phyloP scores from a whole-genome alignment of 2,113 vertebrate genomes.

The Nothoprocta perdicaria region DNA sequence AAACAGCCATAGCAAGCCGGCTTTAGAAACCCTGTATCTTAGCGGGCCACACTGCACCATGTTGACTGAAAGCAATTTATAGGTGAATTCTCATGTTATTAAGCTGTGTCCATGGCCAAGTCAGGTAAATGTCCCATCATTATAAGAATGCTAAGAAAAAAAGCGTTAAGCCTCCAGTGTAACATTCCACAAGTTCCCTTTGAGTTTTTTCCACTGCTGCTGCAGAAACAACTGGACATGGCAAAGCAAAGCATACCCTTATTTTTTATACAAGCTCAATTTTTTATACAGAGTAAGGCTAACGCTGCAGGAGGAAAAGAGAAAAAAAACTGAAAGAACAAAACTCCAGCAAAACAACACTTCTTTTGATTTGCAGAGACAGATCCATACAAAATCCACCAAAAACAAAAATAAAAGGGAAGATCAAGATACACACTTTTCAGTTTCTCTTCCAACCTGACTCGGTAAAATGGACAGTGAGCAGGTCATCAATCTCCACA shows the following conservation, averaged over 20 bases:
- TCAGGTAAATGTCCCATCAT: background rate
- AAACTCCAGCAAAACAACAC: too few relatives aligned
- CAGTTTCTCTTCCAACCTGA: background rate
- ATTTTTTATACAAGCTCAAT: background rate
- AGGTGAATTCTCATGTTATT: background rate
- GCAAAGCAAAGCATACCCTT: too few relatives aligned
- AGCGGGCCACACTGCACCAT: background rate
- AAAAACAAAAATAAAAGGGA: background rate
- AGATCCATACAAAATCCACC: background rate
- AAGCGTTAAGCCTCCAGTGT: background rate
- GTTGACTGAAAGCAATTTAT: background rate
- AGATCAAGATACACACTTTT: background rate
- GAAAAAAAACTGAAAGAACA: too few relatives aligned
- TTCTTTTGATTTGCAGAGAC: background rate
- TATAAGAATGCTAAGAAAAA: background rate
- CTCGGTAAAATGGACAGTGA: background rate
- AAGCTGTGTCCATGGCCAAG: background rate
- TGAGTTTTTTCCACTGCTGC: background rate
- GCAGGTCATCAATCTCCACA: background rate
- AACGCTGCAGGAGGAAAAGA: background rate
- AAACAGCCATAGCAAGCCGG: background rate
- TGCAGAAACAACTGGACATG: background rate
- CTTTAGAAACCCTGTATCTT: background rate
- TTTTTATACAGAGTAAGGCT: background rate
- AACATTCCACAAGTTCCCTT: too few relatives aligned